A percentile compares a stretch with the other conserved stretches of the same genome.
Conservation (phyloP, 2,113 vertebrate genomes). For the Motacilla alba region DNA sequence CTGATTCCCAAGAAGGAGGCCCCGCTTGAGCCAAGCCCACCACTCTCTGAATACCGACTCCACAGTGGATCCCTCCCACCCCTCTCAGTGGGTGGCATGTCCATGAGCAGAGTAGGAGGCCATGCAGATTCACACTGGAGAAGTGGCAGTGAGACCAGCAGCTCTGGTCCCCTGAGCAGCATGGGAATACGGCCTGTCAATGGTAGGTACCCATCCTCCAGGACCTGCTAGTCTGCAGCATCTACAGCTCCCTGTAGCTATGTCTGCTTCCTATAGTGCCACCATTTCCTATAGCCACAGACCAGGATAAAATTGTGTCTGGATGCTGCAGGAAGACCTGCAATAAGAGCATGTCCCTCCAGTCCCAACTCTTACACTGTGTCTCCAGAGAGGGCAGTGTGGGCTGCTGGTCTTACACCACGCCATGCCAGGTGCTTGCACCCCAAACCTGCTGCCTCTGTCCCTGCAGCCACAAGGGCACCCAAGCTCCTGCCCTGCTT, state of each 20-base stretch:
- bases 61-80: slow-evolving; percentile 70
- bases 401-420: not conserved
- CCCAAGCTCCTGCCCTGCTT: not conserved
- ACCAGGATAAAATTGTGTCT: not conserved
- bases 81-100: slow-evolving; percentile 31
- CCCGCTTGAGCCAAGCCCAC: not conserved
- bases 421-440: not conserved
- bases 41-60: slow-evolving; percentile 71
- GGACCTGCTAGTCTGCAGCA: not conserved
- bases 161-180: slow-evolving; percentile 40
- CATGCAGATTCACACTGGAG: slow-evolving; percentile 63
- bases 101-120: slow-evolving; percentile 65
- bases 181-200: slow-evolving; percentile 75
- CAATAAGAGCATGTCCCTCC: not conserved
- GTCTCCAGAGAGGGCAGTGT: not conserved
- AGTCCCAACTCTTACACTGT: not conserved
- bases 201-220: slow-evolving; percentile 70
- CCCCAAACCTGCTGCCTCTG: not conserved
- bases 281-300: not conserved
- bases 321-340: not conserved
- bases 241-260: not conserved
- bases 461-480: not conserved
- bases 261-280: not conserved
- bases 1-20: slow-evolving; percentile 17
- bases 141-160: slow-evolving; percentile 65